Evolutionary conservation across 2,113 vertebrate species (phyloP).

Genomic region (Siphamia tubifer): DNA sequence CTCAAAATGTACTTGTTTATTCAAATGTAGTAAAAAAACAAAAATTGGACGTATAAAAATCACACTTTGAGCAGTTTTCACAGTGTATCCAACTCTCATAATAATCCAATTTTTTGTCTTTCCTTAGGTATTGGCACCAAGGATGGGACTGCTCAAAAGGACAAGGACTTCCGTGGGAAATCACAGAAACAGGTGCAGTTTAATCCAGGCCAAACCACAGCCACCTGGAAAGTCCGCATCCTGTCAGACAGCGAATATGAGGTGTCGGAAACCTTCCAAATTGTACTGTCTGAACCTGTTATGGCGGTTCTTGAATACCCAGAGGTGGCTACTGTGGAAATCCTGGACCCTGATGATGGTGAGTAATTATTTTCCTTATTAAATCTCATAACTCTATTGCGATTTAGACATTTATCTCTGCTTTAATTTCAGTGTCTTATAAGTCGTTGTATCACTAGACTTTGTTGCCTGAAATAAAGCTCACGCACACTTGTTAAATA

Average conservation of each 20-base stretch:
- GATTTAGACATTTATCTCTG: no score
- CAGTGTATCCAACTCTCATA: no score
- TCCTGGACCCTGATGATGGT: slow-evolving; percentile 93
- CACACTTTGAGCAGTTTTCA: no score
- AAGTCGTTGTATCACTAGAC: no score
- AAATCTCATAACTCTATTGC: no score
- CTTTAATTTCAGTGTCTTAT: no score
- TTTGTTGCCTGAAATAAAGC: no score
- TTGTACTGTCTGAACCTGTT: slow-evolving; percentile 90
- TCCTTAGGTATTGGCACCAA: slow-evolving; percentile 87
- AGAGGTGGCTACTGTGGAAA: slow-evolving; percentile 83
- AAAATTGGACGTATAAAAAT: no score
- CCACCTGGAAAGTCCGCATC: slow-evolving; percentile 89
- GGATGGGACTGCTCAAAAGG: slow-evolving; percentile 88
- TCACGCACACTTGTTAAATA: no score
- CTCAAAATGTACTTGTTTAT: no score
- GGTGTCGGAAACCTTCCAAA: slow-evolving; percentile 88
- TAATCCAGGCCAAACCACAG: slow-evolving; percentile 91
- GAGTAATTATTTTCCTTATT: slow-evolving; percentile 49
- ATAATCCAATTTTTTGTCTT: background rate
- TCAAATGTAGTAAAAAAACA: background rate
- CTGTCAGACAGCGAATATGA: slow-evolving; percentile 86
- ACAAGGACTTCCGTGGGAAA: slow-evolving; percentile 93
- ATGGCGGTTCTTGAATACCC: slow-evolving; percentile 92
- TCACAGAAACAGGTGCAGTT: slow-evolving; percentile 96